Evolutionary conservation across 2,113 vertebrate genomes (phyloP).

Genomic region (Chlorocebus sabaeus): DNA sequence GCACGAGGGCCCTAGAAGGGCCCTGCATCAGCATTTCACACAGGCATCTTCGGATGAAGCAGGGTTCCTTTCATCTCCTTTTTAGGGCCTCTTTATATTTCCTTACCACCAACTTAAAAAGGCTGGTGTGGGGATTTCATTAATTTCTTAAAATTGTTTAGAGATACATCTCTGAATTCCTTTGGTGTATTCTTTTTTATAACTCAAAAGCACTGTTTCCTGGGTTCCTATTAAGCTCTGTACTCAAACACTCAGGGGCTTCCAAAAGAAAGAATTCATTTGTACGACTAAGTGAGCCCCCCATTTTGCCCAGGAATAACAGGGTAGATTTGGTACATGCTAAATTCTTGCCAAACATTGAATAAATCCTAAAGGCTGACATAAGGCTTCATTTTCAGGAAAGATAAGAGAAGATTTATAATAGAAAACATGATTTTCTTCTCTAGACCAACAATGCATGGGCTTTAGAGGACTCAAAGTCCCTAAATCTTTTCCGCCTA

Average conservation of each 20-base stretch:
- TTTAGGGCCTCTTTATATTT: background rate
- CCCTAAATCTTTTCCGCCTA: background rate
- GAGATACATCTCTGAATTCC: background rate
- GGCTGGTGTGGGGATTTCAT: background rate
- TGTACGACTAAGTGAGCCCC: background rate
- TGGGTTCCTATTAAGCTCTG: background rate
- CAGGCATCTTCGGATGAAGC: background rate
- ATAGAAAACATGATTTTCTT: background rate
- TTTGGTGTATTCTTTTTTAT: background rate
- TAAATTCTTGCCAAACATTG: background rate
- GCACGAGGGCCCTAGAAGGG: no score
- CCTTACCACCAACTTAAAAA: background rate
- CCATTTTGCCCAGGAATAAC: background rate
- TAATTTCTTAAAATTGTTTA: slow-evolving; percentile 24
- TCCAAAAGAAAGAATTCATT: background rate
- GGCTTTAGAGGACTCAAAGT: background rate
- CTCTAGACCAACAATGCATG: background rate
- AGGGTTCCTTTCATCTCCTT: background rate
- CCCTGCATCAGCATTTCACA: rapidly evolving
- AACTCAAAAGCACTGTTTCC: background rate
- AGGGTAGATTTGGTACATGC: background rate
- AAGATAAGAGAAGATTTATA: background rate
- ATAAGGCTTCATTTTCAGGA: background rate
- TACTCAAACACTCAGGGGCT: background rate
- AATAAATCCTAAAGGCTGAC: background rate